Percentiles rank a stretch among this genome's conserved stretches.
Conservation (phyloP, 2,888 invertebrate species). For the Exephanes ischioxanthus region DNA sequence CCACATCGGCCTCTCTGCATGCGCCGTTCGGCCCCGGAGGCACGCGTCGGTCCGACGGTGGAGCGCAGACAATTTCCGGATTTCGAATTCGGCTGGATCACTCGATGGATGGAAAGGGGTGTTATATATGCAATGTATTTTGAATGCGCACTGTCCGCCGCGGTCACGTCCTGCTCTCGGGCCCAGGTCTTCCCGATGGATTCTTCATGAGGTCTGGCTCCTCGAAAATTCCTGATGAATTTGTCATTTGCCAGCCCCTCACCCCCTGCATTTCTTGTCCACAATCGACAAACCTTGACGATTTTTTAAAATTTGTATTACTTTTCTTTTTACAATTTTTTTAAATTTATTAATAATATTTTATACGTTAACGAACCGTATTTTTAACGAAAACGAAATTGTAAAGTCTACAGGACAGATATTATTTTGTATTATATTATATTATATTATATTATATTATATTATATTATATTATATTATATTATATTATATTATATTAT, state of each 20-base stretch:
- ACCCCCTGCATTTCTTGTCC: neutral
- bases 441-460: too few species aligned
- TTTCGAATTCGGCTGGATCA: conserved; percentile 46
- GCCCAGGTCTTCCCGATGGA: conserved; percentile 17
- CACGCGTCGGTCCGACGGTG: conserved; percentile 20
- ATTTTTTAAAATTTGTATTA: too few species aligned
- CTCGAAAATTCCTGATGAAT: conserved; percentile 19
- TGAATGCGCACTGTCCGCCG: conserved; percentile 41
- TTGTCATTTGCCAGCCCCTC: neutral
- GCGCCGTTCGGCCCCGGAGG: neutral
- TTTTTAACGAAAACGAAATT: too few species aligned
- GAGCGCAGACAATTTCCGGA: conserved; percentile 61
- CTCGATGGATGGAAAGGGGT: conserved; percentile 13
- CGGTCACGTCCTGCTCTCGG: neutral
- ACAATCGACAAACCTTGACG: too few species aligned
- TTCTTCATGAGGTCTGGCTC: conserved; percentile 43
- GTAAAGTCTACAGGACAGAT: too few species aligned
- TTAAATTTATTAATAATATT: too few species aligned
- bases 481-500: too few species aligned
- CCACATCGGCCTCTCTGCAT: neutral
- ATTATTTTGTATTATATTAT: too few species aligned
- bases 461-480: too few species aligned
- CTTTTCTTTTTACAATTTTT: too few species aligned
- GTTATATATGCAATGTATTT: conserved; percentile 32
- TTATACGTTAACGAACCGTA: too few species aligned